phyloP scores from a whole-genome alignment of 2,113 vertebrate species.

The Tragelaphus strepsiceros region DNA sequence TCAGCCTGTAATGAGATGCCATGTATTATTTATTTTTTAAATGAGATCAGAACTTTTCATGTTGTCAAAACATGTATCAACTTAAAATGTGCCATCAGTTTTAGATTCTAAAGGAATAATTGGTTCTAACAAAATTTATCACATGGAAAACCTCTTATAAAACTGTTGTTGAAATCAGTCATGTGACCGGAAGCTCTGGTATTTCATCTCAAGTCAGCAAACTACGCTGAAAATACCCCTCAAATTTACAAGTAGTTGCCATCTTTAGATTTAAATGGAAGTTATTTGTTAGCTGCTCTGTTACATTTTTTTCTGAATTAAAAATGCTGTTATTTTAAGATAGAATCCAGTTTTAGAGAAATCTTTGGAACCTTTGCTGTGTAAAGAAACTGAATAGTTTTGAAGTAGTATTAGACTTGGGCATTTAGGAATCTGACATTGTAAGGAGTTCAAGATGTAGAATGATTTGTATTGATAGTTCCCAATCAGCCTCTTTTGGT shows the following conservation, averaged over 20 bases:
- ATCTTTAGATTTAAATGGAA: not conserved
- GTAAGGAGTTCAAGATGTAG: not conserved
- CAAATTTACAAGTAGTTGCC: not conserved
- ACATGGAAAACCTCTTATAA: not conserved
- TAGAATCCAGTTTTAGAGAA: not conserved
- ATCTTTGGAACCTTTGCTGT: not conserved
- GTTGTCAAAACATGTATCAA: not conserved
- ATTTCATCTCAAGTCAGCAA: not conserved
- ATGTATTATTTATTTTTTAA: not conserved
- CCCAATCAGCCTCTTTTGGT: not conserved
- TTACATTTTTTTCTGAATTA: not conserved
- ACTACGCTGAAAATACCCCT: not conserved
- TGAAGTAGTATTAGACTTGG: not conserved
- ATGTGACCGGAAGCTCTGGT: not conserved
- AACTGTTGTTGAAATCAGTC: not conserved
- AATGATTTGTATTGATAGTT: not conserved
- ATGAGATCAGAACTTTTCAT: not conserved
- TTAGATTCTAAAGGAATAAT: not conserved
- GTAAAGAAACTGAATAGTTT: not conserved
- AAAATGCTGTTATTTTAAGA: slow-evolving; percentile 15
- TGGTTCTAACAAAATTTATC: not conserved
- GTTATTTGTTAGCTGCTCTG: not conserved
- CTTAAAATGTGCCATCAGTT: not conserved
- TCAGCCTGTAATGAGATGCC: not conserved
- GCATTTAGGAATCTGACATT: not conserved